phyloP scores from a whole-genome alignment of 2,888 invertebrate genomes.

The Euproctis similis region DNA sequence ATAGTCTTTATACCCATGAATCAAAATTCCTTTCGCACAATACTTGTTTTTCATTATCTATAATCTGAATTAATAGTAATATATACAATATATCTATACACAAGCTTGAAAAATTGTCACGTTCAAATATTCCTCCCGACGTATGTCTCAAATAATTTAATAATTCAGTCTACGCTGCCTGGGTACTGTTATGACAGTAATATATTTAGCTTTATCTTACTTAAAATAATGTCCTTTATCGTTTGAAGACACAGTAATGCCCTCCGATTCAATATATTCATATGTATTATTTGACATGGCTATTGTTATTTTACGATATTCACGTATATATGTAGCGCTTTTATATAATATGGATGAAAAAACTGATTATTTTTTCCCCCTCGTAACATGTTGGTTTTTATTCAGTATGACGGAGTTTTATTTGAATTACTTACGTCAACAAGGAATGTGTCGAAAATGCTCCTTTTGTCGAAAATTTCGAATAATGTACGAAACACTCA shows the following conservation, averaged over 20 bases:
- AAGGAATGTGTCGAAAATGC: too few relatives aligned
- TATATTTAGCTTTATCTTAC: constrained; percentile 31
- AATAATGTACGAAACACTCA: too few relatives aligned
- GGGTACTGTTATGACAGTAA: constrained; percentile 32
- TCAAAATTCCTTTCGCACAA: too few relatives aligned
- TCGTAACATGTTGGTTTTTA: neutral
- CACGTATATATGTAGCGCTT: constrained; percentile 8
- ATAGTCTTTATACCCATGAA: too few relatives aligned
- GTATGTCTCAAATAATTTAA: constrained; percentile 52
- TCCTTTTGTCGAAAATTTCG: too few relatives aligned
- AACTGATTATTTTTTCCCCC: neutral
- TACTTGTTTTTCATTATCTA: too few relatives aligned
- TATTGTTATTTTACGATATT: constrained; percentile 22
- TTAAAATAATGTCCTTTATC: constrained; percentile 33
- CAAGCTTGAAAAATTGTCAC: constrained; percentile 3
- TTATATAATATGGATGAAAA: constrained; percentile 7
- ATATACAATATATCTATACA: too few relatives aligned
- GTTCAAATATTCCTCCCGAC: constrained; percentile 33
- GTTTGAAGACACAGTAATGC: constrained; percentile 18
- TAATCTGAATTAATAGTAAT: too few relatives aligned
- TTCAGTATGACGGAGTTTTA: too few relatives aligned
- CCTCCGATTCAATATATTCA: constrained; percentile 17
- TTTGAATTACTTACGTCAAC: too few relatives aligned
- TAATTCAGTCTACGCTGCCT: constrained; percentile 38
- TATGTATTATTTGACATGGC: constrained; percentile 25